Percentiles rank a stretch among this genome's conserved stretches.
Evolutionary conservation across 2,888 invertebrate genomes (phyloP).

Genomic region (Phalangium opilio): DNA sequence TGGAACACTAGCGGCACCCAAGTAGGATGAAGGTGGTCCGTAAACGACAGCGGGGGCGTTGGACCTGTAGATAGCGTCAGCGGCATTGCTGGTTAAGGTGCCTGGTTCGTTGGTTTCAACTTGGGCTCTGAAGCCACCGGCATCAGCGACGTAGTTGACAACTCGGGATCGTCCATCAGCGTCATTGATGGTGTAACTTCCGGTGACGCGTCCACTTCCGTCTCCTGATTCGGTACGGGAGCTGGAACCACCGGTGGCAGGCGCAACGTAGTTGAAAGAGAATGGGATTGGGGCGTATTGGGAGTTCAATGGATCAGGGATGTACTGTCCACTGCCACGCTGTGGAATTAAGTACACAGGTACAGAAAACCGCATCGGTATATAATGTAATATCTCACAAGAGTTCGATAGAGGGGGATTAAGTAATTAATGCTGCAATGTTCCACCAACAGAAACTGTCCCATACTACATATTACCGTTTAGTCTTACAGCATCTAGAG

Average conservation of each 20-base stretch:
- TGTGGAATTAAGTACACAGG: too few species aligned
- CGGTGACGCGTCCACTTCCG: constrained; percentile 15
- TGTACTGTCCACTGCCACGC: too few species aligned
- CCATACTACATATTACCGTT: too few species aligned
- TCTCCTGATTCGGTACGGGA: constrained; percentile 15
- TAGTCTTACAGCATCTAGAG: too few species aligned
- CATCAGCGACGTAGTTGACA: constrained; percentile 21
- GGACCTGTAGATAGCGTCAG: constrained; percentile 15
- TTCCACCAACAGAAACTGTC: too few species aligned
- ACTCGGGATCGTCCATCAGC: constrained; percentile 16
- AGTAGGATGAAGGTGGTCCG: too few species aligned
- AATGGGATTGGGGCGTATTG: constrained; percentile 9
- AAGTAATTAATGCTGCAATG: too few species aligned
- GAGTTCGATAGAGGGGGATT: too few species aligned
- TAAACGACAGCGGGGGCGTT: constrained; percentile 7
- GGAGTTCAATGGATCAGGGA: too few species aligned
- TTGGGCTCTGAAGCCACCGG: constrained; percentile 17
- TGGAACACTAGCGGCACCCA: too few species aligned
- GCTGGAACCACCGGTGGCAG: constrained; percentile 13
- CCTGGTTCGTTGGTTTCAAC: constrained; percentile 20
- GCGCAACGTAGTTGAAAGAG: constrained; percentile 9
- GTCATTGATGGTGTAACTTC: constrained; percentile 18
- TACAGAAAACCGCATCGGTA: too few species aligned
- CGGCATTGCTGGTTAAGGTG: constrained; percentile 16
- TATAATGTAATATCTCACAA: too few species aligned